Conservation (phyloP, 37 sponge, comb jelly and placozoan genomes). For the Aplysina aerophoba region DNA sequence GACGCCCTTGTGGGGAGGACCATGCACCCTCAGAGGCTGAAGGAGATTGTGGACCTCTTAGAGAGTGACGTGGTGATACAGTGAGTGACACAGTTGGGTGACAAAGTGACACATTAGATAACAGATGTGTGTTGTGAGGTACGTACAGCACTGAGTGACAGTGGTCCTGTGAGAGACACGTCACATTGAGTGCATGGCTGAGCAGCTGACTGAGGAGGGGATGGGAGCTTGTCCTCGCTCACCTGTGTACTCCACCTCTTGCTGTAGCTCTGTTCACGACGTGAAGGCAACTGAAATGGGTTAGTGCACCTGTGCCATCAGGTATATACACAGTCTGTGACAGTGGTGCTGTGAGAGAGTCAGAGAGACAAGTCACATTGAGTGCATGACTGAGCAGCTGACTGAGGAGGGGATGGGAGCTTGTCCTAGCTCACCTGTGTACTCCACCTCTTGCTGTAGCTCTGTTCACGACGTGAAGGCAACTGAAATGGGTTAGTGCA, state of each 20-base stretch:
- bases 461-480: conserved; percentile 98
- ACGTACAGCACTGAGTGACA: background rate
- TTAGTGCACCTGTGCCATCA: conserved; percentile 29
- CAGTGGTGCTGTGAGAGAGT: no score
- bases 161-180: no score
- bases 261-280: conserved; percentile 90
- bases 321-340: no score
- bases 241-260: background rate
- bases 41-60: conserved; percentile 74
- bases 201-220: no score
- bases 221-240: no score
- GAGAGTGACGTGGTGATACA: conserved; percentile 81
- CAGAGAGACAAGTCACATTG: no score
- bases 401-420: no score
- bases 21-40: conserved; percentile 75
- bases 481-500: conserved; percentile 78
- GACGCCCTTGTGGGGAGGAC: conserved; percentile 94
- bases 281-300: conserved; percentile 96
- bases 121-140: no score
- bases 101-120: background rate
- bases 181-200: no score
- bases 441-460: conserved; percentile 36
- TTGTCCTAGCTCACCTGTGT: no score
- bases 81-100: conserved; percentile 21
- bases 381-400: no score